Conservation (phyloP, 2,797 vertebrate species). For the Galago senegalensis region DNA sequence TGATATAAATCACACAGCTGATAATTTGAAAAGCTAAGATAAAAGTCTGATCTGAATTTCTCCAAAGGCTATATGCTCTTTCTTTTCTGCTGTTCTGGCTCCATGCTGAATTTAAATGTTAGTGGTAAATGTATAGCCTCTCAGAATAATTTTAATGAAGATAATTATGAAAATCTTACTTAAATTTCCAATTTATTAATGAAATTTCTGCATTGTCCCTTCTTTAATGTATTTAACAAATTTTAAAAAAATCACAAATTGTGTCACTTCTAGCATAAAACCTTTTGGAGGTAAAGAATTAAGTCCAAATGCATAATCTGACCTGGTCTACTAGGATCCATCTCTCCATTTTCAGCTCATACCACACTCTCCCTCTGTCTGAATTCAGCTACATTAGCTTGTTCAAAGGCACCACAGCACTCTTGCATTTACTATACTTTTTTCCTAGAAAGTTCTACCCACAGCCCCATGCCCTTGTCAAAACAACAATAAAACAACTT, state of each 20-base stretch:
- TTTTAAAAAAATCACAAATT: background rate
- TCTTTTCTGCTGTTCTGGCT: background rate
- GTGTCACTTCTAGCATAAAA: background rate
- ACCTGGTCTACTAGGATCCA: background rate
- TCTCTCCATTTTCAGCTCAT: background rate
- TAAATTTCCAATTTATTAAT: background rate
- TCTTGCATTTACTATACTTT: background rate
- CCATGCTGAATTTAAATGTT: background rate
- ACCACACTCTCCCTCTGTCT: background rate
- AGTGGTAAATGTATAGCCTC: background rate
- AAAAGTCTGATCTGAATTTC: background rate
- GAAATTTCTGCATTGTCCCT: background rate
- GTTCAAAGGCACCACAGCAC: background rate
- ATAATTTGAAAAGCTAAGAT: background rate
- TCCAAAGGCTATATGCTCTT: background rate
- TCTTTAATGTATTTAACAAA: background rate
- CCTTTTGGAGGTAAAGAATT: background rate
- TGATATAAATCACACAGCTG: background rate
- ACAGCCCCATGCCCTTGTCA: background rate
- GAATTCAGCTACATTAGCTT: background rate
- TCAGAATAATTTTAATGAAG: conserved; percentile 22
- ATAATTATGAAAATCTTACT: background rate
- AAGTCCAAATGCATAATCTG: background rate
- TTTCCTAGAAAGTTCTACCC: conserved; percentile 30
- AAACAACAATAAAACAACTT: background rate